These are phyloP conservation scores for Tautogolabrus adspersus DNA, from an alignment of 2,113 vertebrate species.

Conservation along the genomic window DNA sequence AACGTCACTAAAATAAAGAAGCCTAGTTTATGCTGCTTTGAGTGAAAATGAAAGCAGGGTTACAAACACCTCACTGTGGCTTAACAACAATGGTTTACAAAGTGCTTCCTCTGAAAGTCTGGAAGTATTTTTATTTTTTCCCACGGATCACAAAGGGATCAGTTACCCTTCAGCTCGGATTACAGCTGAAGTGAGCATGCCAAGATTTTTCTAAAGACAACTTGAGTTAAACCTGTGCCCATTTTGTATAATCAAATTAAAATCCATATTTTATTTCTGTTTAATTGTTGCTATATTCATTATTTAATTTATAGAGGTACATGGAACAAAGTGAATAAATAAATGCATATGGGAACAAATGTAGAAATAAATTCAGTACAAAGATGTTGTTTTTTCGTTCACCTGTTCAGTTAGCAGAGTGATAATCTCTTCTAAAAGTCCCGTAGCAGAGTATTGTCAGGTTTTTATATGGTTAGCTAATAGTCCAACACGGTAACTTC, in stretches of 20 bases:
- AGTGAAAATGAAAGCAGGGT: not conserved
- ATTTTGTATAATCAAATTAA: not conserved
- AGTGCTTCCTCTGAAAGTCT: not conserved
- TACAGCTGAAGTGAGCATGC: too few species aligned
- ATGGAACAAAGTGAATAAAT: not conserved
- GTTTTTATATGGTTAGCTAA: not conserved
- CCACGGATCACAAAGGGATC: not conserved
- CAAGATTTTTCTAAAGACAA: too few species aligned
- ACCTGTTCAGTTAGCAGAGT: too few species aligned
- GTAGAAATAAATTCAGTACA: not conserved
- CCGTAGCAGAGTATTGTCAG: not conserved
- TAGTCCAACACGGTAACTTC: slow-evolving; percentile 36
- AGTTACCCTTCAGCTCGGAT: not conserved
- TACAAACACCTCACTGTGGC: not conserved
- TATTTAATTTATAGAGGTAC: not conserved
- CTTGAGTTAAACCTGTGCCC: not conserved
- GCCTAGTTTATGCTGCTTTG: too few species aligned
- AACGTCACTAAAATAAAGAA: not conserved
- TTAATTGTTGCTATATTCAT: not conserved
- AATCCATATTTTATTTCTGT: not conserved
- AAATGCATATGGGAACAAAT: not conserved
- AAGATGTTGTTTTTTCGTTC: too few species aligned
- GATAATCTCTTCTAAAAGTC: not conserved
- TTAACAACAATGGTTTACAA: not conserved
- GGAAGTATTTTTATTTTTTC: not conserved